phyloP scores from a whole-genome alignment of 2,888 invertebrate genomes.

The Toxonevra muliebris region DNA sequence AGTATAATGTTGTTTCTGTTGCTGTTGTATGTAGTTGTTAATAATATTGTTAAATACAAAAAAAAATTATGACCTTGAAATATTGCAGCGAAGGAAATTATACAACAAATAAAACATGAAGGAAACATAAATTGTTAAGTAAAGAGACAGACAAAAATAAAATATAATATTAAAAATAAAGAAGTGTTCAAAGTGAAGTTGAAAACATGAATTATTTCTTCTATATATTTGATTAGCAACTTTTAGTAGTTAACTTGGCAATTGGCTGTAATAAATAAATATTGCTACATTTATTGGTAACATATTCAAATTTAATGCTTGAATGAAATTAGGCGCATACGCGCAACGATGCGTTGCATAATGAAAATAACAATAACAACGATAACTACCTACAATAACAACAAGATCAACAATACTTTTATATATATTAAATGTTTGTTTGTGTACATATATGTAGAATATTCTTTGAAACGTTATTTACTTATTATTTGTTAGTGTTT shows the following conservation, averaged over 20 bases:
- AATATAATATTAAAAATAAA: background rate
- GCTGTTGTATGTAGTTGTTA: background rate
- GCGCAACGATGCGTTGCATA: constrained; percentile 27
- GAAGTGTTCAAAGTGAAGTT: background rate
- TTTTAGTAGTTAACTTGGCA: background rate
- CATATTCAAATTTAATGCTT: constrained; percentile 18
- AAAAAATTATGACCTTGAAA: constrained; percentile 14
- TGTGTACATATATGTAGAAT: too few relatives aligned
- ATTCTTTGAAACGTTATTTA: too few relatives aligned
- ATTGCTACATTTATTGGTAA: background rate
- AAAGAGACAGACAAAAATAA: background rate
- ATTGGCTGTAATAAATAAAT: background rate
- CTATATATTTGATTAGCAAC: constrained; percentile 14
- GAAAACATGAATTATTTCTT: background rate
- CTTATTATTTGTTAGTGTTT: too few relatives aligned
- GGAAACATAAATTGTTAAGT: background rate
- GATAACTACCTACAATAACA: background rate
- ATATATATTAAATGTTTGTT: background rate
- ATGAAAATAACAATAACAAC: background rate
- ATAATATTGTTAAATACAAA: constrained; percentile 7
- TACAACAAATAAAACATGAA: background rate
- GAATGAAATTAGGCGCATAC: constrained; percentile 26
- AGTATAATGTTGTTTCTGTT: too few relatives aligned
- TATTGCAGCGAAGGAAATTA: constrained; percentile 8
- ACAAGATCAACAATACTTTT: background rate